phyloP scores from a whole-genome alignment of 2,113 vertebrate genomes.

The Terrapene triunguis region DNA sequence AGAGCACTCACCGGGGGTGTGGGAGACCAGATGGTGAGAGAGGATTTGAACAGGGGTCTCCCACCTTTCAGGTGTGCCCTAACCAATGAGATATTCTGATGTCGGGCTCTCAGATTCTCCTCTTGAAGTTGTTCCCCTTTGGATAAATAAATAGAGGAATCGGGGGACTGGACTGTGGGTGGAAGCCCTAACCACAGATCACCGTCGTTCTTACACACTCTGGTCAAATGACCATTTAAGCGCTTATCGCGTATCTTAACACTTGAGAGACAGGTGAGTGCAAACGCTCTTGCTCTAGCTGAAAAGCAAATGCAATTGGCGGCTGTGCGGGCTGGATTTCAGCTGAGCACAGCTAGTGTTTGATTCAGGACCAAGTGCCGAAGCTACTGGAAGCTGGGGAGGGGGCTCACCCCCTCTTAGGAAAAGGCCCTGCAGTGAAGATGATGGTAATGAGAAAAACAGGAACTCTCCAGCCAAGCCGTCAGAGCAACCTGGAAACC shows the following conservation, averaged over 20 bases:
- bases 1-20: neutral
- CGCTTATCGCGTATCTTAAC: neutral
- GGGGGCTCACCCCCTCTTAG: neutral
- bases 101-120: neutral
- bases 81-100: neutral
- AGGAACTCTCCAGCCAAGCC: neutral
- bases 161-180: neutral
- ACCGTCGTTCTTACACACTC: fast-evolving
- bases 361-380: neutral
- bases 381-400: too few species aligned
- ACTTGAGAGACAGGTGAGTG: neutral
- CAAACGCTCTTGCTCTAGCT: neutral
- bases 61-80: neutral
- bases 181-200: neutral
- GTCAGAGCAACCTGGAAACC: neutral
- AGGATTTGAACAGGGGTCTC: neutral
- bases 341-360: neutral
- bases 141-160: neutral
- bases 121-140: neutral
- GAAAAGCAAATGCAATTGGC: neutral
- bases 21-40: neutral
- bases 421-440: neutral
- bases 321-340: neutral
- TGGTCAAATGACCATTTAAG: neutral
- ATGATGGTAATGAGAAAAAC: neutral